A percentile compares a stretch with the other conserved stretches of the same genome.
These are phyloP conservation scores for Dorcus parallelipipedus DNA, from an alignment of 2,888 invertebrate species.

Conservation along the genomic window DNA sequence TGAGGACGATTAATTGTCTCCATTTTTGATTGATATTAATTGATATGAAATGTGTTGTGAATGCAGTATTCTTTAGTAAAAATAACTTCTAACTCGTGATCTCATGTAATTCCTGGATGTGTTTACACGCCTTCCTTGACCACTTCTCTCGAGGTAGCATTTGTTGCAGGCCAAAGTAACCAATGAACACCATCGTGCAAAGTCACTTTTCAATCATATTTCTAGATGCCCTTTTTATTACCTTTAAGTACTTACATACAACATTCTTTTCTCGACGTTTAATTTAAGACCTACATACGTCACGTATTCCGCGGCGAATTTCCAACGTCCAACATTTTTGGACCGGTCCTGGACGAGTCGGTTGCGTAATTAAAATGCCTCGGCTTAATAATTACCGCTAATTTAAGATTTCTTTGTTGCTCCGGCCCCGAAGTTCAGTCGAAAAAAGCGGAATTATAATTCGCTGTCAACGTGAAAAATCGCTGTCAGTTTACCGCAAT, in stretches of 20 bases:
- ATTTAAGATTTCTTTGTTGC: neutral
- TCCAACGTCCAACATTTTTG: neutral
- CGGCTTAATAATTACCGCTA: slow-evolving; percentile 1
- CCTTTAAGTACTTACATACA: no score
- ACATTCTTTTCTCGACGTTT: neutral
- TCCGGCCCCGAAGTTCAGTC: neutral
- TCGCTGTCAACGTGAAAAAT: neutral
- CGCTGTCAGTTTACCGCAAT: neutral
- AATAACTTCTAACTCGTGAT: no score
- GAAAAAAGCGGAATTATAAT: neutral
- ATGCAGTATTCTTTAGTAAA: no score
- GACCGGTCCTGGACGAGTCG: neutral
- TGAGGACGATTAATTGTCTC: no score
- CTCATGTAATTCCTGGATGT: no score
- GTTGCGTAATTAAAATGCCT: neutral
- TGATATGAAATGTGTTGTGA: no score
- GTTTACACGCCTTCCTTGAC: no score
- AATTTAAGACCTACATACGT: slow-evolving; percentile 10
- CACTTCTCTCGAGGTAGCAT: slow-evolving; percentile 9
- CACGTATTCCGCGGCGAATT: slow-evolving; percentile 2
- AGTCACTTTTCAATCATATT: slow-evolving; percentile 35
- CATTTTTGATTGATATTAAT: no score
- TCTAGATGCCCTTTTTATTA: slow-evolving; percentile 5
- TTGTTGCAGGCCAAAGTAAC: slow-evolving; percentile 34
- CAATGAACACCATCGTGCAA: slow-evolving; percentile 34